phyloP scores from a whole-genome alignment of 2,797 vertebrate species.

The Sebastes iracundus region DNA sequence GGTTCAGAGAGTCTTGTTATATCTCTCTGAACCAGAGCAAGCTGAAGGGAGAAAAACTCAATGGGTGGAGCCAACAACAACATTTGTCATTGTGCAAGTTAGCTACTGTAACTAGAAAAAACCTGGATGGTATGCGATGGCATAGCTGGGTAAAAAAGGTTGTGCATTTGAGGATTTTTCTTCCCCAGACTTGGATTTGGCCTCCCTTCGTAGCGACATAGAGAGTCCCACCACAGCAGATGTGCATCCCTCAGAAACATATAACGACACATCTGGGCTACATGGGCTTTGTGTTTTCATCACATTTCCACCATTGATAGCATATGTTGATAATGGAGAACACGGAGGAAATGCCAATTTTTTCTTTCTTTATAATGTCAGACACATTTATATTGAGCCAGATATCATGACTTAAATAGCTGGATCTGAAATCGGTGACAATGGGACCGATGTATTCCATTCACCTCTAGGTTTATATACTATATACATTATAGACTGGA shows the following conservation, averaged over 20 bases:
- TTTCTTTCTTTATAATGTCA: not conserved
- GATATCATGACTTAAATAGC: not conserved
- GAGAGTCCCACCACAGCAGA: not conserved
- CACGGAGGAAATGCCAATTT: not conserved
- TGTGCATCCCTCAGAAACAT: not conserved
- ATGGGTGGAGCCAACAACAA: not conserved
- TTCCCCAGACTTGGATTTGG: not conserved
- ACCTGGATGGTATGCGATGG: not conserved
- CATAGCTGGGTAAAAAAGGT: not conserved
- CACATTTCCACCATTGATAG: not conserved
- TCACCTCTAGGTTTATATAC: no score
- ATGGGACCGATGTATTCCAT: no score
- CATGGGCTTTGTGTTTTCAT: not conserved
- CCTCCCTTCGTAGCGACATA: not conserved
- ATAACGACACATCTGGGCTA: not conserved
- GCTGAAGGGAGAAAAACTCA: not conserved
- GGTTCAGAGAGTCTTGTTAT: not conserved
- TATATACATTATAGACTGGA: no score
- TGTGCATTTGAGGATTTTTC: not conserved
- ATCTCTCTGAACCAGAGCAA: not conserved
- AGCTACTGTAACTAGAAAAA: not conserved
- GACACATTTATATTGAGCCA: not conserved
- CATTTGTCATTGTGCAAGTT: not conserved
- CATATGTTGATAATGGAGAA: not conserved
- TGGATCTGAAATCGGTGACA: no score